Evolutionary conservation across 2,113 vertebrate genomes (phyloP).

Genomic region (Gallinago media): DNA sequence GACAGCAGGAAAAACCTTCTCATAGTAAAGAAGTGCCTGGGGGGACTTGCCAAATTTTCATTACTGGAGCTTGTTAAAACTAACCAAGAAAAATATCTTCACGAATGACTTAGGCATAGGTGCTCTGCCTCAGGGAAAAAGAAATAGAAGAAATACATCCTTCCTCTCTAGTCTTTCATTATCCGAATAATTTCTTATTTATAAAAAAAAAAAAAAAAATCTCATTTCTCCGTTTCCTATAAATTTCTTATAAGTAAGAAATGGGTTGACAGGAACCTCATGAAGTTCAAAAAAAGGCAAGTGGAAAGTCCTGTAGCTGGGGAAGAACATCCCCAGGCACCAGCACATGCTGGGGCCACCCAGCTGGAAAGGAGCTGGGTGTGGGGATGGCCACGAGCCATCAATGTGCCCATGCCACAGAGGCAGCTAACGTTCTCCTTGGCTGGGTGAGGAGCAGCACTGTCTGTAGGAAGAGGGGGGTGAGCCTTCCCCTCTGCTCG

Average conservation of each 20-base stretch:
- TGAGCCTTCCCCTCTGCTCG: neutral
- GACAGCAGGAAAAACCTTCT: neutral
- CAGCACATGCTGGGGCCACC: neutral
- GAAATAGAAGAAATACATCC: neutral
- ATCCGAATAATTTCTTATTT: neutral
- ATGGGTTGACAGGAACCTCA: neutral
- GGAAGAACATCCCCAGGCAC: neutral
- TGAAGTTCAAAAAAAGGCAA: neutral
- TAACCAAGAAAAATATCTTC: neutral
- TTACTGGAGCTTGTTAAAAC: neutral
- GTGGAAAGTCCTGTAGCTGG: neutral
- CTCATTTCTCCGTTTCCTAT: neutral
- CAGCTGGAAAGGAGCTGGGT: neutral
- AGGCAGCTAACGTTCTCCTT: fast-evolving
- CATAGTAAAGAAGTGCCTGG: neutral
- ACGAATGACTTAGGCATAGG: neutral
- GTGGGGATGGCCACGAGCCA: neutral
- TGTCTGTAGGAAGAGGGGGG: too few species aligned
- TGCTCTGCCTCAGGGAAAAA: neutral
- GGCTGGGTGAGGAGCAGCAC: neutral
- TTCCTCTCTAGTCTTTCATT: neutral
- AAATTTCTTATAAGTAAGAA: neutral
- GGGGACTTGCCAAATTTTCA: neutral
- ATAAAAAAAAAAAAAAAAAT: neutral
- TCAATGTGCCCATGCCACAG: neutral